Evolutionary conservation across 2,888 invertebrate genomes (phyloP).

Genomic region (Phyllotreta striolata): DNA sequence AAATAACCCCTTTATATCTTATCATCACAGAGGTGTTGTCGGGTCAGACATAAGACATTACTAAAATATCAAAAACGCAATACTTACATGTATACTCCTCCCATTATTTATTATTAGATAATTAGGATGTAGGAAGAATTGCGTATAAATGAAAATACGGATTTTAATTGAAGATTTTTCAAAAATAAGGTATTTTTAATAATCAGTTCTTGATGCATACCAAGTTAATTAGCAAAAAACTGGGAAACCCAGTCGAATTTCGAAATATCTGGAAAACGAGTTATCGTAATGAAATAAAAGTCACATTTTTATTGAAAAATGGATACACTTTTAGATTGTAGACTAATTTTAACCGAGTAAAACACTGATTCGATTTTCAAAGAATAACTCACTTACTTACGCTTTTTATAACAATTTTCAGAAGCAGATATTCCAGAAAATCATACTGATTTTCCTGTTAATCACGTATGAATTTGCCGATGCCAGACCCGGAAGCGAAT

Average conservation of each 20-base stretch:
- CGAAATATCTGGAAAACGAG: too few species aligned
- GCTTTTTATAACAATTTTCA: not conserved
- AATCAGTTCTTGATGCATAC: too few species aligned
- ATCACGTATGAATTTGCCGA: conserved; percentile 29
- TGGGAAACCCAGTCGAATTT: too few species aligned
- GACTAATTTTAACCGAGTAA: not conserved
- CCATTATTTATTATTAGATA: not conserved
- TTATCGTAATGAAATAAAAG: too few species aligned
- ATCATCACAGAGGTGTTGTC: conserved; percentile 1
- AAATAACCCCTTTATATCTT: conserved; percentile 6
- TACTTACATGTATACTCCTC: not conserved
- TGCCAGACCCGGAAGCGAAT: conserved; percentile 44
- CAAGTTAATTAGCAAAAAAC: too few species aligned
- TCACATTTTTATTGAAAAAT: not conserved
- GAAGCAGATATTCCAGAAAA: conserved; percentile 5
- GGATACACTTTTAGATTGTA: not conserved
- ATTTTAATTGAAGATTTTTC: too few species aligned
- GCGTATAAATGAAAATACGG: too few species aligned
- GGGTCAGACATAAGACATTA: conserved; percentile 6
- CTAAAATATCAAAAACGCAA: not conserved
- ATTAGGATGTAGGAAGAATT: too few species aligned
- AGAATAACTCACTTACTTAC: conserved; percentile 16
- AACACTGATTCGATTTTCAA: not conserved
- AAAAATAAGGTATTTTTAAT: too few species aligned
- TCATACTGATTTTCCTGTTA: conserved; percentile 29